phyloP scores from a whole-genome alignment of 1,140 invertebrate species.

The Globodera rostochiensis region DNA sequence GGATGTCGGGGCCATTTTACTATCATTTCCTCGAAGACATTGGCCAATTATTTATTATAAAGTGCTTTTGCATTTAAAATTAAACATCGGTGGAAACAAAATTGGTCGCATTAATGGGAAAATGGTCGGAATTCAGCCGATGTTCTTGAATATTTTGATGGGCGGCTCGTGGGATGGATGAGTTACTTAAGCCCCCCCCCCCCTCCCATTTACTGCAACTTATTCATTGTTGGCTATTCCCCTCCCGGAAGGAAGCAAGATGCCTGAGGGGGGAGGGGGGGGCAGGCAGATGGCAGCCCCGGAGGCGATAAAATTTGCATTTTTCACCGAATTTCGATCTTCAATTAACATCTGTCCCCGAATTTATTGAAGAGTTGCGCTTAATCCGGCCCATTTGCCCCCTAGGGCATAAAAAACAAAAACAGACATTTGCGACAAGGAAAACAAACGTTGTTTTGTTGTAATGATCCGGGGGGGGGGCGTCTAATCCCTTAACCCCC shows the following conservation, averaged over 20 bases:
- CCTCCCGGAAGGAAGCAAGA: not conserved
- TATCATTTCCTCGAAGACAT: not conserved
- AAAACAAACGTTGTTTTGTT: not conserved
- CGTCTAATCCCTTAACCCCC: not conserved
- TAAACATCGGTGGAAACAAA: not conserved
- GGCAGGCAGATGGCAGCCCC: not conserved
- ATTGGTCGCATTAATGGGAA: not conserved
- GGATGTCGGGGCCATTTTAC: not conserved
- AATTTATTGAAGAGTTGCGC: not conserved
- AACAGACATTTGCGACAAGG: slow-evolving; percentile 1
- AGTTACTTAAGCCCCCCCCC: not conserved
- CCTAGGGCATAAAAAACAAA: slow-evolving; percentile 3
- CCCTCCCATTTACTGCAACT: not conserved
- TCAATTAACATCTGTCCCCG: not conserved
- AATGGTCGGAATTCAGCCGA: not conserved
- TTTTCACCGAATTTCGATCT: slow-evolving; percentile 2
- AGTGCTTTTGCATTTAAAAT: not conserved
- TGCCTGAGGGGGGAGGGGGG: not conserved
- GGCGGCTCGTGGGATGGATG: no score
- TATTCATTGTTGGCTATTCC: not conserved
- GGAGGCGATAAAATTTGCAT: slow-evolving; percentile 19
- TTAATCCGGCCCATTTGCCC: slow-evolving; percentile 18
- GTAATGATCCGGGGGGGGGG: not conserved
- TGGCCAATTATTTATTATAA: not conserved
- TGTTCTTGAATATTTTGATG: not conserved